A percentile compares a stretch with the other conserved stretches of the same genome.
Evolutionary conservation across 2,888 invertebrate genomes (phyloP).

Genomic region (Drosophila maculinotata): DNA sequence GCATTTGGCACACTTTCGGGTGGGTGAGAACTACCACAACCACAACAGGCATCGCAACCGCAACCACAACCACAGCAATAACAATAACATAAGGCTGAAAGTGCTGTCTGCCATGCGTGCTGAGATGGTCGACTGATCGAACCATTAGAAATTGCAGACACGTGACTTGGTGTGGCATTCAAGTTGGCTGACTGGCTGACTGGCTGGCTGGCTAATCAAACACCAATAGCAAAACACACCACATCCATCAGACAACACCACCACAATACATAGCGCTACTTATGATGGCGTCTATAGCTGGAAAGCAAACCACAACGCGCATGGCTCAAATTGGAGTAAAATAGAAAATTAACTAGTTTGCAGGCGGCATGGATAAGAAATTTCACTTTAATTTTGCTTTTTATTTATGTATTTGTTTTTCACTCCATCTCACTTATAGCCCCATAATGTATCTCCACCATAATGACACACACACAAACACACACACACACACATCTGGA

Average conservation of each 20-base stretch:
- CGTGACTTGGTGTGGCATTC: conserved; percentile 58
- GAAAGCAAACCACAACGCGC: conserved; percentile 63
- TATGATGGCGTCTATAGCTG: conserved; percentile 57
- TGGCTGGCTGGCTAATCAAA: conserved; percentile 48
- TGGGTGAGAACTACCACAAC: conserved; percentile 32
- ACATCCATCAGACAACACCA: conserved; percentile 6
- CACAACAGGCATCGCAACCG: conserved; percentile 6
- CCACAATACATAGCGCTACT: conserved; percentile 34
- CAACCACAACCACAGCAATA: conserved; percentile 7
- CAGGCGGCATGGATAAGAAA: conserved; percentile 64
- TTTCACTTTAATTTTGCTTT: conserved; percentile 80
- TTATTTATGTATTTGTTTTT: conserved; percentile 76
- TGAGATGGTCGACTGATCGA: conserved; percentile 48
- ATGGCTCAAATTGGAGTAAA: conserved; percentile 79
- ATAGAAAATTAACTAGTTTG: conserved; percentile 82
- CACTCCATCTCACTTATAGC: conserved; percentile 64
- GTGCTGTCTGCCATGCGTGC: conserved; percentile 27
- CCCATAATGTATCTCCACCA: conserved; percentile 47
- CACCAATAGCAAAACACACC: conserved; percentile 4
- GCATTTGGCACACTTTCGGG: conserved; percentile 46
- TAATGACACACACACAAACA: neutral
- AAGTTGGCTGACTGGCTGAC: no score
- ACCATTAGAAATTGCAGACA: conserved; percentile 71
- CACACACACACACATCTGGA: conserved; percentile 3
- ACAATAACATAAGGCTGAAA: conserved; percentile 39